Base-by-base conservation (phyloP, 2,888 invertebrate species). In the Shargacucullia verbasci region DNA sequence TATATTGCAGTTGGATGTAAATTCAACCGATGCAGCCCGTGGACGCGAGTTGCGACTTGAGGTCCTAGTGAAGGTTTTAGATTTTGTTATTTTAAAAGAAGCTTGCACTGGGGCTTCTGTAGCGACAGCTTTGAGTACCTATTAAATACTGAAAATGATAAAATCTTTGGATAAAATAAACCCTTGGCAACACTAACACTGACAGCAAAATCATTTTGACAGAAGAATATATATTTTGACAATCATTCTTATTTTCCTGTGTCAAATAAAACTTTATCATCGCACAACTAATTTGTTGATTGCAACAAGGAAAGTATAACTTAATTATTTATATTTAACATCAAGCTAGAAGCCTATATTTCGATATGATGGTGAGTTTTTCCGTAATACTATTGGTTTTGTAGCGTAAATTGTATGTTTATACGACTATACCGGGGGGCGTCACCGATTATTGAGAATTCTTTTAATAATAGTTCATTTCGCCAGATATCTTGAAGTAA, bases 301-400 rank as follows among this genome's bases (percentile, higher is more conserved):
- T 64, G 40, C 1, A 47, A 56, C 49, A 37, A 62, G 56, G 52
- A 67, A 59, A 57, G 12, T 40, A 15, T 40, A 46, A 43, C 13
- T 13, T 7, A 8, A 12, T 50, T 44, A 35, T 50, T 44, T 35
- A 13, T 44, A 12, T 6, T 25, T 50, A 55, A 47, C 20, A 20
- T 12, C 5, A 31, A 57, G 41, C 37, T 27, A 8, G 50, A 27
- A 53, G 49, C 31, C 46, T 62, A 31, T 37, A 40, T 33, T 58
- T 49, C 69, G 86, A 82, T 52, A 90, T 90, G 89, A 90, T 90
- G 89, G 89, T 90, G 66, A 85, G 89, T 78, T 59, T 52, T 46
- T 11, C 25, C 37, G 5, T 4, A 6, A 37, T 12, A 8, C 10
- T 8, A 5, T 25, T 20, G n/a, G 25, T 39, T 54, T 35, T 38